Conservation (phyloP, 2,888 invertebrate genomes). For the Frankliniella intonsa region DNA sequence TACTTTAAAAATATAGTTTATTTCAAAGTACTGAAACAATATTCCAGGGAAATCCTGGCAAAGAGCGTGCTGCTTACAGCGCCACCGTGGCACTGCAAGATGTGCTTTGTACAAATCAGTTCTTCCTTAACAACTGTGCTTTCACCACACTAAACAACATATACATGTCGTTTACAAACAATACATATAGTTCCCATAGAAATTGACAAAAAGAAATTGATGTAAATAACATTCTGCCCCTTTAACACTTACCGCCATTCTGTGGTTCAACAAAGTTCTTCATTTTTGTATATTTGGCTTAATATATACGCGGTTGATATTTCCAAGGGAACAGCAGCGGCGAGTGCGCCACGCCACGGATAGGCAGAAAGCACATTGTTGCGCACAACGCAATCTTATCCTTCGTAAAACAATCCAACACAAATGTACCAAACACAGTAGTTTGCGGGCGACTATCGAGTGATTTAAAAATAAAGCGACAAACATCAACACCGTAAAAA, state of each 20-base stretch:
- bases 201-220: conserved; percentile 5
- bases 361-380: no score
- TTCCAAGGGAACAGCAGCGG: no score
- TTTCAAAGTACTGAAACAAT: conserved; percentile 25
- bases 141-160: neutral
- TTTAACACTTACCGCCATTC: no score
- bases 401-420: no score
- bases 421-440: no score
- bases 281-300: no score
- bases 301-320: no score
- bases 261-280: no score
- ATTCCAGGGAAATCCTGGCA: neutral
- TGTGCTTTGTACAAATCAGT: conserved; percentile 26
- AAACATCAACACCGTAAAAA: neutral
- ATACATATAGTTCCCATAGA: neutral
- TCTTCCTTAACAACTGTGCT: neutral
- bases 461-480: neutral
- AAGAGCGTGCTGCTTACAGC: neutral
- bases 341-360: no score
- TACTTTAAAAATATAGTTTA: conserved; percentile 24
- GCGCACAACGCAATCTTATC: no score
- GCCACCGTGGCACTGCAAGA: neutral
- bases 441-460: no score
- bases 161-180: neutral
- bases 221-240: no score